phyloP scores from a whole-genome alignment of 2,888 invertebrate genomes.

The Villa cingulata region DNA sequence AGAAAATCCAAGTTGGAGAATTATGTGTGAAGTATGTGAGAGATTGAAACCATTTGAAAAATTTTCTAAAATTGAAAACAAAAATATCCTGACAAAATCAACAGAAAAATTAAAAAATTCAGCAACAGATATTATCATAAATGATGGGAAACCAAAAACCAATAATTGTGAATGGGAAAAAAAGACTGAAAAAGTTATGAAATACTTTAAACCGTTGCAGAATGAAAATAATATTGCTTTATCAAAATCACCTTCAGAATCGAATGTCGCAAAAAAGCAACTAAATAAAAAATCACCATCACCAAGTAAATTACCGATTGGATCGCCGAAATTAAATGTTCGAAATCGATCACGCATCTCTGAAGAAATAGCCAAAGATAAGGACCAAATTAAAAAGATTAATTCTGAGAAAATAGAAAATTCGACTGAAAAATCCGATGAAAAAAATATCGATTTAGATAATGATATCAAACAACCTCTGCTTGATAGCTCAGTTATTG shows the following conservation, averaged over 20 bases:
- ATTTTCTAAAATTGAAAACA: conserved; percentile 5
- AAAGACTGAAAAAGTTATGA: conserved; percentile 19
- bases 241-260: conserved; percentile 16
- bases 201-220: conserved; percentile 19
- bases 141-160: neutral
- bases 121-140: neutral
- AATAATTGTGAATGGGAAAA: conserved; percentile 18
- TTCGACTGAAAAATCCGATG: neutral
- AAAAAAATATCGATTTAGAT: neutral
- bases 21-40: conserved; percentile 48
- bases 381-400: neutral
- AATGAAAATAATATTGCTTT: conserved; percentile 4
- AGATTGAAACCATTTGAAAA: conserved; percentile 36
- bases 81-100: neutral
- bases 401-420: neutral
- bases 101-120: neutral
- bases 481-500: conserved; percentile 11
- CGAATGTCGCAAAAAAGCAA: conserved; percentile 9
- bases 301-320: conserved; percentile 9
- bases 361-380: neutral
- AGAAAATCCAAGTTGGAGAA: conserved; percentile 46
- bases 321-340: conserved; percentile 5
- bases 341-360: neutral
- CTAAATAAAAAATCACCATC: conserved; percentile 8
- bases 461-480: conserved; percentile 9